Conservation (phyloP, 2,797 vertebrate genomes). For the Takifugu rubripes region DNA sequence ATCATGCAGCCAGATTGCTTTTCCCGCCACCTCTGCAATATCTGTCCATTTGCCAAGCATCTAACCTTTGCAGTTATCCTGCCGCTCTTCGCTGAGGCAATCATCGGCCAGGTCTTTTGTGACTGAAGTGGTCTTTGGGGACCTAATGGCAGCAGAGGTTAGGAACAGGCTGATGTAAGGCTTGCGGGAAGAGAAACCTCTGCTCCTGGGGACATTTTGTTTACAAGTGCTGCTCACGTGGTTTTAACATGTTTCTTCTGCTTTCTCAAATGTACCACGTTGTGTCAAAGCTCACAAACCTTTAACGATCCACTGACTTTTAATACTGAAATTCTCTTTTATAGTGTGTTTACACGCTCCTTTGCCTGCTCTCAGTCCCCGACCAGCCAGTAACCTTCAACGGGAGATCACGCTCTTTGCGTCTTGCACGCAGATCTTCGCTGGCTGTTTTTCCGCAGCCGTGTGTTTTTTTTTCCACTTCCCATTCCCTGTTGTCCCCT, state of each 20-base stretch:
- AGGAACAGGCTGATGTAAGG: conserved; percentile 52
- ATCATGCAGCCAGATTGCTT: background rate
- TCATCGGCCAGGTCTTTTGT: conserved; percentile 43
- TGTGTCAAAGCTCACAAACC: too few species aligned
- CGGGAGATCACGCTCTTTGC: background rate
- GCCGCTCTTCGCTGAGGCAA: conserved; percentile 40
- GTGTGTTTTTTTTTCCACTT: background rate
- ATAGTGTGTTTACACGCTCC: too few species aligned
- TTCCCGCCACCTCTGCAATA: background rate
- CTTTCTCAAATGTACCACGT: background rate
- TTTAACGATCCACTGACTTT: too few species aligned
- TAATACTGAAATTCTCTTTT: too few species aligned
- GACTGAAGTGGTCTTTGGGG: conserved; percentile 33
- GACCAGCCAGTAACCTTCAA: conserved; percentile 32
- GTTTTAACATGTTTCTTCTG: conserved; percentile 31
- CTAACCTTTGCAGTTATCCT: conserved; percentile 27
- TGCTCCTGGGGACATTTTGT: conserved; percentile 64
- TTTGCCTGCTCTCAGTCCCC: conserved; percentile 15
- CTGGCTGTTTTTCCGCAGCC: conserved; percentile 1
- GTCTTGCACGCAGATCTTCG: conserved; percentile 20
- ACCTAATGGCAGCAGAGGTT: conserved; percentile 29
- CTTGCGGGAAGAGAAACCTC: conserved; percentile 28
- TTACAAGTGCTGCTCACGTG: conserved; percentile 39
- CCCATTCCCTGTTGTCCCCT: background rate
- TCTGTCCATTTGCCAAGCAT: conserved; percentile 8